A percentile compares a stretch with the other conserved stretches of the same genome.
These are phyloP conservation scores for Phoeniculus purpureus DNA, from an alignment of 2,797 vertebrate genomes.

Conservation along the genomic window DNA sequence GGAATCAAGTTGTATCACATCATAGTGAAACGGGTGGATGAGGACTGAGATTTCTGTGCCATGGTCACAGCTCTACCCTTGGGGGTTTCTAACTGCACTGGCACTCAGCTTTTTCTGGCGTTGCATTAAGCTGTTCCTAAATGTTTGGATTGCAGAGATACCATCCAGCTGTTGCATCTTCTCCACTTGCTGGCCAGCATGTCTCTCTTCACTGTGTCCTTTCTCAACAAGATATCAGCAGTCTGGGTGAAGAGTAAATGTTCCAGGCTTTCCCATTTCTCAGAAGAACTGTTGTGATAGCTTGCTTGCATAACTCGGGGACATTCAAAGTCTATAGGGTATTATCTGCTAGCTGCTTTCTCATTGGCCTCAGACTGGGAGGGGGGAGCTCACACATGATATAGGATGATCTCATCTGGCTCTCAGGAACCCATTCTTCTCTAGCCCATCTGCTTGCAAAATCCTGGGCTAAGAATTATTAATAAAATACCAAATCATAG, in stretches of 20 bases:
- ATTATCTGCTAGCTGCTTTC: not conserved
- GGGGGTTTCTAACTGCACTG: not conserved
- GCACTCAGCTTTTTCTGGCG: not conserved
- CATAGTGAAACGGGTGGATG: not conserved
- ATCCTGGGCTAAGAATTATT: not conserved
- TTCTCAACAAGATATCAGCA: not conserved
- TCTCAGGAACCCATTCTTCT: not conserved
- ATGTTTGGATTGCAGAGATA: not conserved
- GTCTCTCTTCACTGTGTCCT: not conserved
- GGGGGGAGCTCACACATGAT: not conserved
- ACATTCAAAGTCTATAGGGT: not conserved
- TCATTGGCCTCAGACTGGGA: not conserved
- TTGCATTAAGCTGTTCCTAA: not conserved
- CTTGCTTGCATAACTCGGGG: not conserved
- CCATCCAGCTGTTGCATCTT: not conserved
- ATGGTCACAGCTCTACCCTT: not conserved
- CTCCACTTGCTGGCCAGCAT: not conserved
- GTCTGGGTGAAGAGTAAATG: not conserved
- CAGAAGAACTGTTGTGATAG: not conserved
- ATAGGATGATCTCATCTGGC: not conserved
- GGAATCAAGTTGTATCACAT: not conserved
- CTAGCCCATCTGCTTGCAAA: conserved; percentile 14
- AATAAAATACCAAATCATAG: not conserved
- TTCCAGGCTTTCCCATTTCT: not conserved
- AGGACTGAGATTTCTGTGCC: not conserved